Evolutionary conservation across 2,113 vertebrate genomes (phyloP), one percentile per base, ranked within the genome.

Genomic region (Corvus cornix): DNA sequence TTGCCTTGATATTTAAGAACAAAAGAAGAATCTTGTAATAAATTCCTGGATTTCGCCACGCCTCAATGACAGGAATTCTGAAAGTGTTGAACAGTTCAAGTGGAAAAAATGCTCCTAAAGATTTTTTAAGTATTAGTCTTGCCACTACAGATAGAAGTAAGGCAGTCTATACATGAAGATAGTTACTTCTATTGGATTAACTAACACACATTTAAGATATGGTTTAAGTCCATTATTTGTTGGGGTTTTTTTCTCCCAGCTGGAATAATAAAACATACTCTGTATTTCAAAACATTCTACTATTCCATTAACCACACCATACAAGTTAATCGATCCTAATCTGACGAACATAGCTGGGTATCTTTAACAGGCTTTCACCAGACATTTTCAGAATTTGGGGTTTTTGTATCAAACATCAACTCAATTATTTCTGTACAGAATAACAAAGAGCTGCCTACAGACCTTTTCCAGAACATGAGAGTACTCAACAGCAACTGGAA

Each of bases 231-330:
- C n/a, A 60, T 60, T 82, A 53, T 31, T 64, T 67, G 51, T 13
- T 39, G 23, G 37, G 3, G 1, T 1, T 4, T 64, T 27, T n/a
- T 58, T 7, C 43, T 2, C 20, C 6, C 59, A 87, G 46, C 4
- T 52, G 14, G 27, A 77, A 73, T 69, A 81, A 73, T 28, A 74
- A 56, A 64, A 87, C n/a, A 77, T 3, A 87, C 11, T 33, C 35
- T 33, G 2, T 22, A 63, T 84, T 87, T 85, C 46, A 55, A 35
- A 82, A 28, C 1, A 2, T 4, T 41, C 14, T 48, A 48, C 23
- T 78, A 15, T 51, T 83, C 33, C 33, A 73, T 64, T 53, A 91
- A 64, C 15, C 9, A 51, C 28, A 33, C 23, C 56, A 88, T 1
- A n/a, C 5, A 75, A 82, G 11, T 72, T 66, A 43, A 44, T 48